Evolutionary conservation across 2,888 invertebrate genomes (phyloP).

Genomic region (Teleiodes luculella): DNA sequence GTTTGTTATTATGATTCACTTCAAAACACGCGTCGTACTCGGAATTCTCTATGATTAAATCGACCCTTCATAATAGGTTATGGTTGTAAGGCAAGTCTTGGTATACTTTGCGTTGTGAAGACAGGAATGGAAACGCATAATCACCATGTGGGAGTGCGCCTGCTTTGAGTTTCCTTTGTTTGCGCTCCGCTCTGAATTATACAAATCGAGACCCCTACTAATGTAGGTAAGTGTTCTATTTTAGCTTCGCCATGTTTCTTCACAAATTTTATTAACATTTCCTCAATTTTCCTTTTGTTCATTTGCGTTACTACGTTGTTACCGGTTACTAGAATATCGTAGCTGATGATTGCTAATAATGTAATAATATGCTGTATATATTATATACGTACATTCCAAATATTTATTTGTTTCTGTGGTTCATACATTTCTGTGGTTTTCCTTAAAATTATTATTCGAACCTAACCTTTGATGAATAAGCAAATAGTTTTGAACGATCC

Average conservation of each 20-base stretch:
- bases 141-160: slow-evolving; percentile 23
- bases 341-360: too few species aligned
- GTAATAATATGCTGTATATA: too few species aligned
- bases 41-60: neutral
- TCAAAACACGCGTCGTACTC: neutral
- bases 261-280: neutral
- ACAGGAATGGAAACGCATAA: slow-evolving; percentile 22
- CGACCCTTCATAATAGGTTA: neutral
- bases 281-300: too few species aligned
- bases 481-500: too few species aligned
- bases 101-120: neutral
- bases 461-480: too few species aligned
- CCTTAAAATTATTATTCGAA: too few species aligned
- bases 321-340: too few species aligned
- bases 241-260: too few species aligned
- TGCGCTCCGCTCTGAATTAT: slow-evolving; percentile 24
- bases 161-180: slow-evolving; percentile 23
- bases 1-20: slow-evolving; percentile 8
- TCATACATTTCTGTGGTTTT: too few species aligned
- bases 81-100: neutral
- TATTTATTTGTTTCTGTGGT: too few species aligned
- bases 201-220: slow-evolving; percentile 20
- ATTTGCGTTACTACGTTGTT: neutral
- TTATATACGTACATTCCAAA: too few species aligned
- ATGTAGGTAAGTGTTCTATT: too few species aligned